Conservation (phyloP, 2,888 invertebrate species). For the Lumbricus terrestris region DNA sequence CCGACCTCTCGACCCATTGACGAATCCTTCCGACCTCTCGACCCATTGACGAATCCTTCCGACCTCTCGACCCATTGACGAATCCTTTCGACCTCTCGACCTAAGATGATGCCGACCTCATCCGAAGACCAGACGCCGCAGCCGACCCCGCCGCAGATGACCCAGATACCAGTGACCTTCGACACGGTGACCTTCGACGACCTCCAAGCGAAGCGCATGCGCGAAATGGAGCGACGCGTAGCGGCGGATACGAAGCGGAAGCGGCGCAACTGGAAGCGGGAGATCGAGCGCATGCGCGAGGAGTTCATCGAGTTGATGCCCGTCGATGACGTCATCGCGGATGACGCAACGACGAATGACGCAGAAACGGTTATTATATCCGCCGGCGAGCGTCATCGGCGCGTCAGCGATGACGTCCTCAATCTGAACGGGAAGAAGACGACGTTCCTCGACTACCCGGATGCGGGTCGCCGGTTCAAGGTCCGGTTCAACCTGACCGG, state of each 20-base stretch:
- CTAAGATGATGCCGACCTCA: background rate
- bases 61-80: background rate
- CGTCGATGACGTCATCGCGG: slow-evolving; percentile 29
- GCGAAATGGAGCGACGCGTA: slow-evolving; percentile 36
- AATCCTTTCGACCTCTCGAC: background rate
- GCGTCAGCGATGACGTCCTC: slow-evolving; percentile 38
- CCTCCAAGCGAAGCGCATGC: slow-evolving; percentile 28
- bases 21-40: background rate
- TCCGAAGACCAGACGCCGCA: background rate
- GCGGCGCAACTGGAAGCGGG: slow-evolving; percentile 35
- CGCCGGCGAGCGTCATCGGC: slow-evolving; percentile 26
- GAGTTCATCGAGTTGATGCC: slow-evolving; percentile 37
- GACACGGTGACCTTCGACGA: slow-evolving; percentile 36
- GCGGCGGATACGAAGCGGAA: slow-evolving; percentile 36
- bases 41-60: background rate
- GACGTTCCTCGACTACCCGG: slow-evolving; percentile 40
- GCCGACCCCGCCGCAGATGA: background rate
- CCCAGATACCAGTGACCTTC: slow-evolving; percentile 30
- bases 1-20: background rate
- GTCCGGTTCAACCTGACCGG: slow-evolving; percentile 35
- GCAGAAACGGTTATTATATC: background rate
- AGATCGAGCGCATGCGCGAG: slow-evolving; percentile 37
- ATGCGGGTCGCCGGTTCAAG: slow-evolving; percentile 36
- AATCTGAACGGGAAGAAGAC: slow-evolving; percentile 39
- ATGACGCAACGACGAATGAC: slow-evolving; percentile 21